These are phyloP conservation scores for Leptura quadrifasciata DNA, from an alignment of 2,888 invertebrate genomes.

Conservation along the genomic window DNA sequence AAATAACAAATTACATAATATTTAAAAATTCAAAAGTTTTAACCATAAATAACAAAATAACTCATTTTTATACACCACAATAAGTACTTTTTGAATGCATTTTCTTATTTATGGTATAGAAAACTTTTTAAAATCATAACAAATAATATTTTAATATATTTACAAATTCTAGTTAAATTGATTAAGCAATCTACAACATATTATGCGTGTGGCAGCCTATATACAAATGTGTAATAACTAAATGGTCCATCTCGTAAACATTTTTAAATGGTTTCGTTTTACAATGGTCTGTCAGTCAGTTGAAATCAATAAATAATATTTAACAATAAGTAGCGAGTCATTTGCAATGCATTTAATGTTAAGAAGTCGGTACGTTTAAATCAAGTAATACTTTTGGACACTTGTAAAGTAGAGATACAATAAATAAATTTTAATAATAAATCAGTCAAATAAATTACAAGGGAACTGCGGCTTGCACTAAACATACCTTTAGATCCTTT, in stretches of 20 bases:
- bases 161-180: slow-evolving; percentile 38
- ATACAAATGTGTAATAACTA: slow-evolving; percentile 1
- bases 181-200: slow-evolving; percentile 44
- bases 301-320: neutral
- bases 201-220: neutral
- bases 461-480: slow-evolving; percentile 82
- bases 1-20: slow-evolving; percentile 41
- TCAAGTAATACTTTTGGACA: slow-evolving; percentile 22
- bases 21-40: slow-evolving; percentile 36
- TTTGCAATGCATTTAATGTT: neutral
- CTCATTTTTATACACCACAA: neutral
- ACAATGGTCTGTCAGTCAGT: slow-evolving; percentile 13
- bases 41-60: slow-evolving; percentile 29
- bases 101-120: slow-evolving; percentile 29
- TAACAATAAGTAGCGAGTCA: neutral
- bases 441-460: slow-evolving; percentile 63
- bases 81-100: slow-evolving; percentile 19
- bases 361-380: neutral
- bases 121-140: slow-evolving; percentile 35
- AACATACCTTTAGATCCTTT: slow-evolving; percentile 84
- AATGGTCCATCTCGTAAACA: slow-evolving; percentile 4
- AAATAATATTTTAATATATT: slow-evolving; percentile 35
- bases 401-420: slow-evolving; percentile 31
- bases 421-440: slow-evolving; percentile 24
- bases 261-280: neutral